phyloP scores from a whole-genome alignment of 2,113 vertebrate genomes.

The Lasiurus borealis region DNA sequence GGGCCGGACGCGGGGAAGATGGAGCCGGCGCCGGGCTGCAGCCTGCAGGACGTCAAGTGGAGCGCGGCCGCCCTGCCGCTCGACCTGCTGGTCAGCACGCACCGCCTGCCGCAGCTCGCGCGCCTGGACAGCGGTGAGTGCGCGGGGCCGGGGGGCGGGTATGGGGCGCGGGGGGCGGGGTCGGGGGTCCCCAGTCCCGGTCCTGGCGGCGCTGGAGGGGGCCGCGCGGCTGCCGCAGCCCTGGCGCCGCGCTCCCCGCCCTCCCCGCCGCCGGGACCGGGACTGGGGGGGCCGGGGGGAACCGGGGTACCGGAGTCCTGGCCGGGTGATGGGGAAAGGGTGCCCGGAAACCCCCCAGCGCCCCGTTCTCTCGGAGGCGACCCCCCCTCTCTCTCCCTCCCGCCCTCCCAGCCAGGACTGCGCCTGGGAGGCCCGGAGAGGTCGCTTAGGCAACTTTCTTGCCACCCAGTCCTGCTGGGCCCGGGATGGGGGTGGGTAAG shows the following conservation, averaged over 20 bases:
- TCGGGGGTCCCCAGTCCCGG: not conserved
- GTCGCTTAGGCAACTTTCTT: conserved; percentile 78
- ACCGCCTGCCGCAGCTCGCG: conserved; percentile 95
- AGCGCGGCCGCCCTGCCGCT: conserved; percentile 93
- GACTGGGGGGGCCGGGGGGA: conserved; percentile 51
- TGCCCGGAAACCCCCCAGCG: conserved; percentile 46
- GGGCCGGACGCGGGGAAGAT: conserved; percentile 81
- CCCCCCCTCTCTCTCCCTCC: no score
- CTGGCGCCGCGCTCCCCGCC: conserved; percentile 51
- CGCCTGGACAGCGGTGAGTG: conserved; percentile 92
- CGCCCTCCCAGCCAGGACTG: no score
- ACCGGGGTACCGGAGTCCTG: conserved; percentile 38
- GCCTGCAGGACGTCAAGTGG: conserved; percentile 96
- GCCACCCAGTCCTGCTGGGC: conserved; percentile 59
- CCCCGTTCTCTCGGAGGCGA: conserved; percentile 49
- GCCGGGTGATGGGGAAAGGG: conserved; percentile 57
- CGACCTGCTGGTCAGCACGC: conserved; percentile 95
- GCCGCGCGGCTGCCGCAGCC: conserved; percentile 66
- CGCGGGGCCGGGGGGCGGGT: not conserved
- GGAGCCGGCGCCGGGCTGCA: conserved; percentile 88
- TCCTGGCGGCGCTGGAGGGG: conserved; percentile 44
- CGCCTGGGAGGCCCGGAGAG: conserved; percentile 66
- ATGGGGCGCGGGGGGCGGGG: not conserved
- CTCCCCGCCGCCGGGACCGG: not conserved
- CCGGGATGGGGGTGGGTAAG: not conserved